Conservation (phyloP, 2,888 invertebrate species). For the Trissolcus brochymenae region DNA sequence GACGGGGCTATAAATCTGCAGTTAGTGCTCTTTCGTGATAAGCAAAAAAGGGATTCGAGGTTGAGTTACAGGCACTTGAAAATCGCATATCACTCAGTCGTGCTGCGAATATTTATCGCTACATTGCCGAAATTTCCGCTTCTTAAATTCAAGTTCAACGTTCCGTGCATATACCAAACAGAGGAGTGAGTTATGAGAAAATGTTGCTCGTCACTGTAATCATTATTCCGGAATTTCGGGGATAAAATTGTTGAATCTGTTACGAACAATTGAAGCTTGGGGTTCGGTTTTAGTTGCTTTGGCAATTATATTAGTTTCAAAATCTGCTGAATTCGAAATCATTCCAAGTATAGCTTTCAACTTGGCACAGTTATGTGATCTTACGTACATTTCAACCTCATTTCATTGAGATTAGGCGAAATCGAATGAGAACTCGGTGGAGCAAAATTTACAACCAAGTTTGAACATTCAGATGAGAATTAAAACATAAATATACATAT, state of each 20-base stretch:
- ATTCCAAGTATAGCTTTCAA: conserved; percentile 29
- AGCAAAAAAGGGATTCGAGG: conserved; percentile 66
- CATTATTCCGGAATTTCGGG: too few relatives aligned
- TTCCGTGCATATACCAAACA: conserved; percentile 4
- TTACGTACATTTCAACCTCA: conserved; percentile 22
- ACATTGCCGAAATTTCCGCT: conserved; percentile 53
- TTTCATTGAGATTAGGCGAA: conserved; percentile 19
- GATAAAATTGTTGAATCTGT: too few relatives aligned
- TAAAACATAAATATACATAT: too few relatives aligned
- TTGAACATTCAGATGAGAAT: too few relatives aligned
- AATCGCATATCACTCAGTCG: conserved; percentile 60
- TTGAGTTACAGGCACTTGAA: conserved; percentile 69
- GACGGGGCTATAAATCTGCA: conserved; percentile 68
- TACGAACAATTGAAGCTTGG: too few relatives aligned
- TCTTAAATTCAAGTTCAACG: conserved; percentile 43
- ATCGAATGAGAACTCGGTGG: conserved; percentile 23
- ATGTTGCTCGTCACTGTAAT: too few relatives aligned
- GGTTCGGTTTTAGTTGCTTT: conserved; percentile 8
- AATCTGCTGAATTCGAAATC: conserved; percentile 32
- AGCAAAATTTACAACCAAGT: conserved; percentile 17
- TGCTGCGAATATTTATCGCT: conserved; percentile 52
- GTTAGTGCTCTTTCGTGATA: conserved; percentile 67
- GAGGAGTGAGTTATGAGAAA: too few relatives aligned
- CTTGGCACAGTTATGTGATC: conserved; percentile 30
- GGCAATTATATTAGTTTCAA: conserved; percentile 43